These are phyloP conservation scores for Popillia japonica DNA, from an alignment of 1,140 invertebrate species.

Conservation along the genomic window DNA sequence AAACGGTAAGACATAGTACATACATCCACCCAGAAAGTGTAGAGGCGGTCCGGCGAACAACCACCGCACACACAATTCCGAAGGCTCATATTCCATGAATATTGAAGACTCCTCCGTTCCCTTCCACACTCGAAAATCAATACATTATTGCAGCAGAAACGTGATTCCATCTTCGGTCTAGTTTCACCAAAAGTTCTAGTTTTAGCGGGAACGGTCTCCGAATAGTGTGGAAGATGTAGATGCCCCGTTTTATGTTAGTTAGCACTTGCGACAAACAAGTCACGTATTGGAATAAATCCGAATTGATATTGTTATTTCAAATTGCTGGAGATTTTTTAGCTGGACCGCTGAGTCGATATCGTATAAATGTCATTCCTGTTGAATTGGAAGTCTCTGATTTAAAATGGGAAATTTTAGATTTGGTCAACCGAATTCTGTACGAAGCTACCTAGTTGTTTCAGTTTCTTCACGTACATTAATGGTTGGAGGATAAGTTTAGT, in stretches of 20 bases:
- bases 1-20: background rate
- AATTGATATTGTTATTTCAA: constrained; percentile 34
- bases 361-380: too few species aligned
- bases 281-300: constrained; percentile 21
- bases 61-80: background rate
- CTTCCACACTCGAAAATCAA: constrained; percentile 10
- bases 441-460: too few species aligned
- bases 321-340: constrained; percentile 29
- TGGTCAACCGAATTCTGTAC: too few species aligned
- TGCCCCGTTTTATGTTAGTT: background rate
- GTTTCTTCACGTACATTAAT: too few species aligned
- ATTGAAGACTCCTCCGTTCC: background rate
- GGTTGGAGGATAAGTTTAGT: too few species aligned
- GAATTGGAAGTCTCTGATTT: too few species aligned
- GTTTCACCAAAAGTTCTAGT: constrained; percentile 23
- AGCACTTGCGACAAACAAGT: constrained; percentile 22
- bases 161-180: constrained; percentile 22
- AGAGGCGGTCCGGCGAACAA: background rate
- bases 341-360: too few species aligned
- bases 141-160: constrained; percentile 32
- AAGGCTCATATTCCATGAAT: background rate
- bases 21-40: background rate
- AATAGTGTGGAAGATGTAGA: background rate
- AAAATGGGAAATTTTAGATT: too few species aligned
- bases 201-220: background rate